phyloP scores from a whole-genome alignment of 2,888 invertebrate genomes.

The Orthonychiurus folsomi region DNA sequence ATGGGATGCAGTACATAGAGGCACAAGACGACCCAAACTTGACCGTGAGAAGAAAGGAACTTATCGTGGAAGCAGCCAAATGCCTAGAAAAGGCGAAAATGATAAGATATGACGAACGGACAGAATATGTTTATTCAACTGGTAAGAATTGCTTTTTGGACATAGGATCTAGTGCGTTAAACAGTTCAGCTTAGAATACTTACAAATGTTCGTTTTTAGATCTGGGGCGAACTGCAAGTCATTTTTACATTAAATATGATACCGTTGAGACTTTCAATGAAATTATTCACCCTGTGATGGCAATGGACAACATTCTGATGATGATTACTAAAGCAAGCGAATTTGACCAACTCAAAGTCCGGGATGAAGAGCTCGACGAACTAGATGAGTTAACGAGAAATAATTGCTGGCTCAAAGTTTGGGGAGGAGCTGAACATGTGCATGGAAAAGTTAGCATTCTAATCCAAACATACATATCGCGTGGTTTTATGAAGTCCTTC shows the following conservation, averaged over 20 bases:
- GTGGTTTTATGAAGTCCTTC: constrained; percentile 68
- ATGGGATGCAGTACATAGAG: constrained; percentile 56
- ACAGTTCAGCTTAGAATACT: neutral
- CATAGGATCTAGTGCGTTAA: neutral
- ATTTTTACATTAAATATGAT: constrained; percentile 93
- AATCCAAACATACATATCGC: constrained; percentile 78
- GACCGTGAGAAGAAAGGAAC: constrained; percentile 62
- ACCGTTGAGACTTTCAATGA: constrained; percentile 90
- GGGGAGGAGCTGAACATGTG: constrained; percentile 76
- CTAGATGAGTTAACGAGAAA: constrained; percentile 65
- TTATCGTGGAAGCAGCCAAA: constrained; percentile 72
- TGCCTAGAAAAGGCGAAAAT: constrained; percentile 83
- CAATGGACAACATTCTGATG: constrained; percentile 72
- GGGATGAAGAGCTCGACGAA: constrained; percentile 91
- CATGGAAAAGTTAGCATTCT: constrained; percentile 93
- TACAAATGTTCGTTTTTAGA: constrained; percentile 48
- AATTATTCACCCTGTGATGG: constrained; percentile 68
- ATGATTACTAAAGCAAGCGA: constrained; percentile 89
- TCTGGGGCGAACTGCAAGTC: constrained; percentile 90
- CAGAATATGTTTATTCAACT: constrained; percentile 60
- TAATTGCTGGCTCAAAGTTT: constrained; percentile 67
- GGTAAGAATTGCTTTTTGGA: constrained; percentile 39
- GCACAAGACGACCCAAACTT: constrained; percentile 68
- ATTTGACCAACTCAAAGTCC: constrained; percentile 87
- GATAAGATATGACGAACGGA: constrained; percentile 79